Percentiles rank a stretch among this genome's conserved stretches.
These are phyloP conservation scores for Pterois miles DNA, from an alignment of 2,797 vertebrate genomes.

Conservation along the genomic window DNA sequence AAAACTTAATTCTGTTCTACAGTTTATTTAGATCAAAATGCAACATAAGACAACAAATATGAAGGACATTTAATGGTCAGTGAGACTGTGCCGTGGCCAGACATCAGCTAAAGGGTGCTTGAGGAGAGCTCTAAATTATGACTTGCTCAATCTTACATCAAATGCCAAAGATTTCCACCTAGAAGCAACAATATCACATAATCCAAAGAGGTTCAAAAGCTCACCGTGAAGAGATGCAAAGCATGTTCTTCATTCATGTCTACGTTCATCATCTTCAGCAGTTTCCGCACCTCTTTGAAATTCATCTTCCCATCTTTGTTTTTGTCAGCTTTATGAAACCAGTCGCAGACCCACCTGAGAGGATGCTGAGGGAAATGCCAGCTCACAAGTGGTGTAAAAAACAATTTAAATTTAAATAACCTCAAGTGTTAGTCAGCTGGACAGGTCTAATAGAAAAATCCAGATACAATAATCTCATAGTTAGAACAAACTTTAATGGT, in stretches of 20 bases:
- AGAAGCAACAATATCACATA: neutral
- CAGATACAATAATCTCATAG: neutral
- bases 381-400: neutral
- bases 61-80: neutral
- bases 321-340: constrained; percentile 95
- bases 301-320: constrained; percentile 95
- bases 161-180: neutral
- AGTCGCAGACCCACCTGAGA: constrained; percentile 93
- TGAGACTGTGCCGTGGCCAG: neutral
- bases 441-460: neutral
- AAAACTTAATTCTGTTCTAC: neutral
- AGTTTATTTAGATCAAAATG: neutral
- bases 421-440: neutral
- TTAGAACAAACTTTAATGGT: neutral
- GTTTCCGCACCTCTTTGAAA: constrained; percentile 90
- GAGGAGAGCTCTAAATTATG: neutral
- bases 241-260: constrained; percentile 94
- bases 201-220: neutral
- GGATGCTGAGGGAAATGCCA: constrained; percentile 54
- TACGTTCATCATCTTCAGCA: constrained; percentile 96
- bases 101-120: neutral
- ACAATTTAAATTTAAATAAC: neutral
- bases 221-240: constrained; percentile 89
- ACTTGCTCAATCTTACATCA: neutral
- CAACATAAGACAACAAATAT: neutral